Percentiles rank a stretch among this genome's conserved stretches.
Conservation (phyloP, 2,888 invertebrate species). For the Plebejus melissa region DNA sequence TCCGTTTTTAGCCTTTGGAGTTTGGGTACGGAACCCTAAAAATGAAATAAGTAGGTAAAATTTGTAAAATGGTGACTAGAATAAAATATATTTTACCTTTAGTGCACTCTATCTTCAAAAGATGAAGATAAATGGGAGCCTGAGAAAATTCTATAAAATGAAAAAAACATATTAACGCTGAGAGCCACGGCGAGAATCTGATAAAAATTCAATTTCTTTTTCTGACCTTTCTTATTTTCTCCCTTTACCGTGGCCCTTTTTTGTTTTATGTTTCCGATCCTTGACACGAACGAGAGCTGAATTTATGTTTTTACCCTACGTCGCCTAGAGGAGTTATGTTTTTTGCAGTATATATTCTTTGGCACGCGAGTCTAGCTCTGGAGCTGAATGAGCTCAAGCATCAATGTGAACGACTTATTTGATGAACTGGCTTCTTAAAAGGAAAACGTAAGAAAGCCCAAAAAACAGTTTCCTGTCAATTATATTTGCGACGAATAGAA, state of each 20-base stretch:
- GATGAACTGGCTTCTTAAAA: too few species aligned
- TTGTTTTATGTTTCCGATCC: conserved; percentile 3
- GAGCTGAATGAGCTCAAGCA: too few species aligned
- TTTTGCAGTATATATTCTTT: neutral
- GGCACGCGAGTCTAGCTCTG: neutral
- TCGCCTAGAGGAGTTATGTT: neutral
- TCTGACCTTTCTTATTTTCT: neutral
- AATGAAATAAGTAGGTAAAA: neutral
- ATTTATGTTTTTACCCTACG: neutral
- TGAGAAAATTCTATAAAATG: neutral
- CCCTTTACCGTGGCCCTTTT: neutral
- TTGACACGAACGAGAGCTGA: neutral
- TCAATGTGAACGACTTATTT: too few species aligned
- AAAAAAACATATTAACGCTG: conserved; percentile 3
- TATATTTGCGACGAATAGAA: too few species aligned
- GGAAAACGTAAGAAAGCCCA: too few species aligned
- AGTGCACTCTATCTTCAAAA: neutral
- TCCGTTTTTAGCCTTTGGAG: too few species aligned
- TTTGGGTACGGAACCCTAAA: too few species aligned
- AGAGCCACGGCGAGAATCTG: neutral
- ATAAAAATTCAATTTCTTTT: conserved; percentile 16
- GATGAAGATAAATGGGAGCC: neutral
- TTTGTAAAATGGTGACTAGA: neutral
- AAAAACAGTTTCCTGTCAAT: too few species aligned
- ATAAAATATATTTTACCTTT: neutral